Base-by-base conservation (phyloP, 2,888 invertebrate genomes). In the Calliphora vomitoria region DNA sequence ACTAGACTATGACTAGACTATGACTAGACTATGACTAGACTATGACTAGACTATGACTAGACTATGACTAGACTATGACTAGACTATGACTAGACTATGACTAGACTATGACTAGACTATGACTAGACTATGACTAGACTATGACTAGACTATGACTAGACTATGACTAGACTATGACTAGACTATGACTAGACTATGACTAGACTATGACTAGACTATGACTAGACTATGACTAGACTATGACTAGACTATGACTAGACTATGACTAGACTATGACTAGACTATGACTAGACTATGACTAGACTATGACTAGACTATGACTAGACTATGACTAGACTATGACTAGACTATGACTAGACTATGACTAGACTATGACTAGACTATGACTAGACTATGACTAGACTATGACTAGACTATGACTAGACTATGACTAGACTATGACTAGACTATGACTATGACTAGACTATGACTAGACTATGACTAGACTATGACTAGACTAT, bases 261-360 rank as follows among this genome's bases (percentile, higher is more conserved):
- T 53, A 53, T n/a, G 53, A 53, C 53, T 53, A 53, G 53, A 53
- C 53, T 53, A 53, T 53, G 53, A 53, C 53, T 53, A 53, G 53
- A 53, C 53, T 53, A 53, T 53, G 53, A 53, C 53, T 53, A 53
- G 53, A 53, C 53, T 53, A 53, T 53, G 53, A 53, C 53, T 53
- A 53, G 53, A 53, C 53, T n/a, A n/a, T 53, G 53, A 53, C 53
- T 53, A 53, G 53, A 53, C 53, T 53, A 53, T 53, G 53, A 53
- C 53, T 53, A 53, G 53, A 53, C 53, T 53, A 53, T 53, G 53
- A 53, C 53, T 53, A 53, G 53, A 53, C 53, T 53, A 53, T 53
- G 53, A 53, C 53, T 53, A 53, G 53, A 53, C 53, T 53, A 53
- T 53, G 53, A 53, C 53, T 53, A 53, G 53, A 53, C 53, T 53